These are phyloP conservation scores for Luffia ferchaultella DNA, from an alignment of 2,888 invertebrate species.

Conservation along the genomic window DNA sequence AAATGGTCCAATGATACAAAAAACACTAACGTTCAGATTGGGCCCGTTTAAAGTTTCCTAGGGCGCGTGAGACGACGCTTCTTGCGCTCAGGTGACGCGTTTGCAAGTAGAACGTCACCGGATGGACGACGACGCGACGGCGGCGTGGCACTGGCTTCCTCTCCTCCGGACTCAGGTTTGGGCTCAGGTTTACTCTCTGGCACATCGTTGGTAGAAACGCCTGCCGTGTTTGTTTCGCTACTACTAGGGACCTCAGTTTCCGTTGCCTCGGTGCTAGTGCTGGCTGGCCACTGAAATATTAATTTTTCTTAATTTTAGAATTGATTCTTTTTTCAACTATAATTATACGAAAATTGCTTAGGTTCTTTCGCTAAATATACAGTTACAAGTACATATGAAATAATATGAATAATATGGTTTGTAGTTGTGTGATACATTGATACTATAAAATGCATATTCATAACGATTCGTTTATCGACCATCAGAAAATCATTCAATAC, in stretches of 20 bases:
- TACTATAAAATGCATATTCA: no score
- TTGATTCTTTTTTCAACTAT: no score
- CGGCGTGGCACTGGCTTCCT: conserved; percentile 23
- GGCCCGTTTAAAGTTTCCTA: conserved; percentile 36
- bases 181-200: conserved; percentile 15
- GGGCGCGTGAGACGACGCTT: conserved; percentile 56
- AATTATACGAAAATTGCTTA: no score
- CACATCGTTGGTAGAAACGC: conserved; percentile 12
- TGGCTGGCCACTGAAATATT: conserved; percentile 37
- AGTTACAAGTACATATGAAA: no score
- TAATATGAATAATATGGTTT: no score
- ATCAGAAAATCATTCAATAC: no score
- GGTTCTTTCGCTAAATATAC: no score
- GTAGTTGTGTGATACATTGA: no score
- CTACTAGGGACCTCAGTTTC: conserved; percentile 21
- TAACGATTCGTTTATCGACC: no score
- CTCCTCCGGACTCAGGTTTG: conserved; percentile 21
- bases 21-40: neutral
- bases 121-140: conserved; percentile 45
- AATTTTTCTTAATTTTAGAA: no score
- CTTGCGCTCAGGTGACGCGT: conserved; percentile 49
- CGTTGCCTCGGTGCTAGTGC: conserved; percentile 28
- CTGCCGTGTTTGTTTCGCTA: conserved; percentile 16
- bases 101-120: conserved; percentile 25
- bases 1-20: no score